Evolutionary conservation across 1,140 invertebrate genomes (phyloP).

Genomic region (Drosophila setifemur): DNA sequence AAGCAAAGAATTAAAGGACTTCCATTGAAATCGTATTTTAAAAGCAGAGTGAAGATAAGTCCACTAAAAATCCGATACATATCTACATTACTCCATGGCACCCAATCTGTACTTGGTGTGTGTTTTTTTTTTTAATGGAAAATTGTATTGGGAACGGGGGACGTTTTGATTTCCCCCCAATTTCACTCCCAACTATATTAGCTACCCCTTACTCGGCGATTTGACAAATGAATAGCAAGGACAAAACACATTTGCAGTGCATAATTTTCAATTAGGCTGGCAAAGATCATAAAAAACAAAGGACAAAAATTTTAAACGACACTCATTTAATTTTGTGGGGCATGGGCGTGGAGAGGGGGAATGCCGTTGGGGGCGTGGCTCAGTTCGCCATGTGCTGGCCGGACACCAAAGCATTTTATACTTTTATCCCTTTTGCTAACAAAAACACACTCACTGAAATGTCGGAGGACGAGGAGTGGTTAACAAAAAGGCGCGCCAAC

Average conservation of each 20-base stretch:
- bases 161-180: not conserved
- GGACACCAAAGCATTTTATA: constrained; percentile 74
- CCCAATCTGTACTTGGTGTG: no score
- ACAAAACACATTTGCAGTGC: constrained; percentile 35
- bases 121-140: no score
- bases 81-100: no score
- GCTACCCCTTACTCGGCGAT: constrained; percentile 30
- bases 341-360: not conserved
- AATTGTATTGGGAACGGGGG: no score
- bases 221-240: constrained; percentile 67
- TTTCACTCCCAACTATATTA: constrained; percentile 40
- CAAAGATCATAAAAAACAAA: constrained; percentile 54
- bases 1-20: no score
- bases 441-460: constrained; percentile 51
- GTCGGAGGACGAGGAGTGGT: constrained; percentile 23
- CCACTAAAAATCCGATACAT: no score
- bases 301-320: constrained; percentile 66
- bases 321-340: constrained; percentile 64
- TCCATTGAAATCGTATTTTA: no score
- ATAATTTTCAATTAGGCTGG: constrained; percentile 74
- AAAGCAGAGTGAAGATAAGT: no score
- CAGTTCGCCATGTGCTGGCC: constrained; percentile 56
- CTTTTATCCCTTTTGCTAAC: constrained; percentile 78
- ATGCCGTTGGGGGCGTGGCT: not conserved
- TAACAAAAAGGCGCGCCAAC: constrained; percentile 77